phyloP scores from a whole-genome alignment of 1,140 invertebrate genomes.

The Drosophila watanabei region DNA sequence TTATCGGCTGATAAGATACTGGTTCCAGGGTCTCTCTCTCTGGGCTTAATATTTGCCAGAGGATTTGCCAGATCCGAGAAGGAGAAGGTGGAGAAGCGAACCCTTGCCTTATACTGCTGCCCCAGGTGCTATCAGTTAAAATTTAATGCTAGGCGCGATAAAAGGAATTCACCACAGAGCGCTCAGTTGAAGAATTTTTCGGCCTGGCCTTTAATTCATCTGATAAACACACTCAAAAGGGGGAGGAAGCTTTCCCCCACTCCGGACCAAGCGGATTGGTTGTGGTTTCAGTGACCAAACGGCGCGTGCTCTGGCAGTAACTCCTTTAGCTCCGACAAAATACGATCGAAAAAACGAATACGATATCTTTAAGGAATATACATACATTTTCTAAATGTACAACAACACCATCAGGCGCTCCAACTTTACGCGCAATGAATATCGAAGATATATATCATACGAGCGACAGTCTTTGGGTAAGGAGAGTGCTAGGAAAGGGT shows the following conservation, averaged over 20 bases:
- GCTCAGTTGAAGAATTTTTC: constrained; percentile 55
- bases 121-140: constrained; percentile 12
- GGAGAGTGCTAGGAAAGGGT: constrained; percentile 25
- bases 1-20: constrained; percentile 46
- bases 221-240: constrained; percentile 52
- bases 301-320: constrained; percentile 41
- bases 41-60: constrained; percentile 16
- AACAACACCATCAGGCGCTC: constrained; percentile 62
- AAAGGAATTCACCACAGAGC: constrained; percentile 75
- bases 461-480: constrained; percentile 82
- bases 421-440: constrained; percentile 77
- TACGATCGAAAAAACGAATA: constrained; percentile 1
- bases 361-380: constrained; percentile 19
- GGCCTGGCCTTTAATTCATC: constrained; percentile 51
- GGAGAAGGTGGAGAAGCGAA: neutral
- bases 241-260: constrained; percentile 28
- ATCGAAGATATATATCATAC: constrained; percentile 79
- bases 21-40: constrained; percentile 3
- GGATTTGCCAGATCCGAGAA: constrained; percentile 20
- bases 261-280: constrained; percentile 3
- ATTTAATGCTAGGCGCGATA: constrained; percentile 53
- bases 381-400: constrained; percentile 24
- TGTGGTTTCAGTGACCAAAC: constrained; percentile 58
- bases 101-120: neutral
- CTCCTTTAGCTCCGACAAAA: constrained; percentile 12